Base-by-base conservation (phyloP, 1,140 invertebrate genomes). In the Drosophila virilis region DNA sequence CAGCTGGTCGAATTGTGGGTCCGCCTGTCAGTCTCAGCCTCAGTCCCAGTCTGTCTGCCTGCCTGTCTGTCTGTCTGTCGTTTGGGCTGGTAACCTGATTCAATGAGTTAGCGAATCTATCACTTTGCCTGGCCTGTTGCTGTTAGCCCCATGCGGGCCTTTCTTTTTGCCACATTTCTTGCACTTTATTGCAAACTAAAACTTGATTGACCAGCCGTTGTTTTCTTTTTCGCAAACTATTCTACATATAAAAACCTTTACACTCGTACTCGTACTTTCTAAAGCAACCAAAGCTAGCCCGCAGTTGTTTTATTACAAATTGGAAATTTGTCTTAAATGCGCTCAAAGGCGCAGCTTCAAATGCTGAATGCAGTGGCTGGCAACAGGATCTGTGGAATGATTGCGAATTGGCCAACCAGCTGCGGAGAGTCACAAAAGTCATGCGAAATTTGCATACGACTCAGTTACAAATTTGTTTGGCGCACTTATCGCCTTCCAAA, bases 241-340 rank as follows among this genome's bases (percentile, higher is more conserved):
- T 74, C 64, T 62, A 59, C 52, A 58, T 74, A 62, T 37, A 52
- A 54, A 64, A 45, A 62, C 72, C 67, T 62, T 40, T 32, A 13
- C 48, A 50, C 48, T 46, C 45, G 45, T 46, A 57, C 37, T 72
- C 61, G 52, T 80, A 85, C 81, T 85, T 85, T 85, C 81, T 85
- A 85, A 85, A 80, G 65, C 57, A 43, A 33, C 57, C 40, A 43
- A 45, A 52, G 72, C 81, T 69, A 37, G 55, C 57, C 76, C 57
- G 65, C 61, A 77, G 65, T 77, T 84, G 77, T 80, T 84, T 84
- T 84, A 80, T 85, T 80, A 85, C 81, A 85, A 85, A 80, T 85
- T 85, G 59, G 66, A 75, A 82, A 80, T 74, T 77, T 74, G 69
- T 85, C 69, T 74, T 55, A 74, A 77, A 66, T 59, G 62, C 55